A percentile compares a stretch with the other conserved stretches of the same genome.
These are phyloP conservation scores for Rhyacophila evoluta DNA, from an alignment of 2,888 invertebrate genomes.

Conservation along the genomic window DNA sequence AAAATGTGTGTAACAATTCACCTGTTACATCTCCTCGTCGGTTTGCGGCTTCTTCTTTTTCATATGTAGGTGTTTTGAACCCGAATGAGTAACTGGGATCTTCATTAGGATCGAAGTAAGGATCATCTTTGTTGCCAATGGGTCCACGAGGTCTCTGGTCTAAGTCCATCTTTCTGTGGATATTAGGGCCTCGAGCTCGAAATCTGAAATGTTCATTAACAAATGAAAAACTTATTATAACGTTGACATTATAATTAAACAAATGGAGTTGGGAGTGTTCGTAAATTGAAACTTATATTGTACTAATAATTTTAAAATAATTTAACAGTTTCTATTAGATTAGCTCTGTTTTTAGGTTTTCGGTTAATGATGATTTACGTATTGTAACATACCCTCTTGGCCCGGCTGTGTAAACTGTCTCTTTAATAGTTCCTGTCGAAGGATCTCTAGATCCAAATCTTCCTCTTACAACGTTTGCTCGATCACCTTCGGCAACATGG, in stretches of 20 bases:
- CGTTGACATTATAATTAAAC: background rate
- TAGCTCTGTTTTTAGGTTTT: too few relatives aligned
- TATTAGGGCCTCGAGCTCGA: slow-evolving; percentile 81
- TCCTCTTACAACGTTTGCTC: slow-evolving; percentile 76
- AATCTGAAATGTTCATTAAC: slow-evolving; percentile 65
- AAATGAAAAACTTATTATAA: too few relatives aligned
- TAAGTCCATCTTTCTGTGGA: slow-evolving; percentile 78
- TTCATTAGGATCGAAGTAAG: slow-evolving; percentile 80
- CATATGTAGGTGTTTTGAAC: slow-evolving; percentile 76
- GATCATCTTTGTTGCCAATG: slow-evolving; percentile 78
- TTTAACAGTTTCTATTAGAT: too few relatives aligned
- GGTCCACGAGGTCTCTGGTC: slow-evolving; percentile 76
- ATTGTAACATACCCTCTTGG: slow-evolving; percentile 74
- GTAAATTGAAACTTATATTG: too few relatives aligned
- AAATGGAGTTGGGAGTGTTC: too few relatives aligned
- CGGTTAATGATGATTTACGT: too few relatives aligned
- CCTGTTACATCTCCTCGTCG: slow-evolving; percentile 74
- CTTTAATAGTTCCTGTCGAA: slow-evolving; percentile 76
- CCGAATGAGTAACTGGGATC: slow-evolving; percentile 81
- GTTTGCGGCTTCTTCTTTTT: slow-evolving; percentile 76
- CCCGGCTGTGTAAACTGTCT: slow-evolving; percentile 81
- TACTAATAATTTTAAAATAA: too few relatives aligned
- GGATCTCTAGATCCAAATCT: slow-evolving; percentile 81
- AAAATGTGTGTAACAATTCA: slow-evolving; percentile 56
- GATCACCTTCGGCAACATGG: slow-evolving; percentile 76